Base-by-base conservation (phyloP, 2,113 vertebrate genomes). In the Hemicordylus capensis region DNA sequence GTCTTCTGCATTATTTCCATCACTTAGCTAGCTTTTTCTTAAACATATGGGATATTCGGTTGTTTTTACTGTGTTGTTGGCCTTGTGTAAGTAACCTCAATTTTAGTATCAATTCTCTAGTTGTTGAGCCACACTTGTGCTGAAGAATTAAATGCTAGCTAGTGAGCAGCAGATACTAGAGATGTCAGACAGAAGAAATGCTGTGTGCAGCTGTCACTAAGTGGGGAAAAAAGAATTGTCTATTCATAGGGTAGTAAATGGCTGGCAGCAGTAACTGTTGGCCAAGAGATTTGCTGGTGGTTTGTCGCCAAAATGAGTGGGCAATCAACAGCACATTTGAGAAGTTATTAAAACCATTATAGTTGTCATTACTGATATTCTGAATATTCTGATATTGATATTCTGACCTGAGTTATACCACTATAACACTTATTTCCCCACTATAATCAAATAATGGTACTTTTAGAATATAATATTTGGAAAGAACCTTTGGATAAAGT, bases 201-300 rank as follows among this genome's bases (percentile, higher is more conserved):
- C 74, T 93, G 81, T 79, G 70, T 73, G 59, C 94, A 96, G 94
- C 93, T 96, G 95, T 92, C 82, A n/a, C 85, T 88, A 73, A 79
- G 34, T 84, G 26, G 90, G 92, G 93, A 84, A 88, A 88, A 77
- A 87, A 73, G 87, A 88, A 89, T 80, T 91, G 92, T 91, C 73
- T 89, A 2, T 90, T 95, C 89, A 88, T 91, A 89, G 70, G n/a
- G 15, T 56, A 89, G 34, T 44, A 72, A 88, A 76, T 77, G 70
- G 63, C 84, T 83, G 84, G 48, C 76, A 85, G 80, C 75, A 86
- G 73, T 75, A 64, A 24, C 84, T 48, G 74, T 85, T 87, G 67
- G 75, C 63, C 73, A 85, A 85, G 56, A 73, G 84, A 86, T 39
- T 34, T 76, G 51, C 79, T 19, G 82, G 4, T 89, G 63, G 75